These are phyloP conservation scores for Calcarius lapponicus DNA, from an alignment of 2,797 vertebrate species.

Conservation along the genomic window DNA sequence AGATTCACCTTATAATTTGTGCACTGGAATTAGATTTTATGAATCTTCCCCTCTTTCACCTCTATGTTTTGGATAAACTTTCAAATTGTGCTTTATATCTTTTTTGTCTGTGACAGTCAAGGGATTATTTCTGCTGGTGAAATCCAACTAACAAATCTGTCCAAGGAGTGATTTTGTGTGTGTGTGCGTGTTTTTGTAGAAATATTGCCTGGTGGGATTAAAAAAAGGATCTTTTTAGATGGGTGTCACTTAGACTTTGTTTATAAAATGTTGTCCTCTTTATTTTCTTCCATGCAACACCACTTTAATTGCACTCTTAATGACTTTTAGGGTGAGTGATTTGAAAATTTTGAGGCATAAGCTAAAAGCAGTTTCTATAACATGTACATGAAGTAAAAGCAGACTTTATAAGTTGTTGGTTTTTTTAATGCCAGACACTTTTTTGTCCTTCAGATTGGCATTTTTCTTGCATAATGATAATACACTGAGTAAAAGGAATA, in stretches of 20 bases:
- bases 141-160: background rate
- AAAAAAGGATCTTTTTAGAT: background rate
- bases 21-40: background rate
- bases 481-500: background rate
- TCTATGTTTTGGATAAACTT: background rate
- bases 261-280: background rate
- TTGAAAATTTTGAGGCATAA: background rate
- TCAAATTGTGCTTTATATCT: background rate
- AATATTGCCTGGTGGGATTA: background rate
- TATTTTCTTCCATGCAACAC: background rate
- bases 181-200: background rate
- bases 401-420: background rate
- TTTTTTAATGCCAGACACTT: background rate
- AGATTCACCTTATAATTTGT: background rate
- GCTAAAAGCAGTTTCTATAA: background rate
- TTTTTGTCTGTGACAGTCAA: background rate
- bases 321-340: background rate
- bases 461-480: background rate
- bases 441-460: background rate
- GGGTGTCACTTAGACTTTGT: background rate
- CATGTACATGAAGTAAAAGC: background rate
- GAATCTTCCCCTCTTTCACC: background rate
- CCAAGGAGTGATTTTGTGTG: background rate
- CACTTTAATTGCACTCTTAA: background rate
- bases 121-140: background rate